A percentile compares a stretch with the other conserved stretches of the same genome.
These are phyloP conservation scores for Nyctibius grandis DNA, from an alignment of 2,797 vertebrate species.

Conservation along the genomic window DNA sequence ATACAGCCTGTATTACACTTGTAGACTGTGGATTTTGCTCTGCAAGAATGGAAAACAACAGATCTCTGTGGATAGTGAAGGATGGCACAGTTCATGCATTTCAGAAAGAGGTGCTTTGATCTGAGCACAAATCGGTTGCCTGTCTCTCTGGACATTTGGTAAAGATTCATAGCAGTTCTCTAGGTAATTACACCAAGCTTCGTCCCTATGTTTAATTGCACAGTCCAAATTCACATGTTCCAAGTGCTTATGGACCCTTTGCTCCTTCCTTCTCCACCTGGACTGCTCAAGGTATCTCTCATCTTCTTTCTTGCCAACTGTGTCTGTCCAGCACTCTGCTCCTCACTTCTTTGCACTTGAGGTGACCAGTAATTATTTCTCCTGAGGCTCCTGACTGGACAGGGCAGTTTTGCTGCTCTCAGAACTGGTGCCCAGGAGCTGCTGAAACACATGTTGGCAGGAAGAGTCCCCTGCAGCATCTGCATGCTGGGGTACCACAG, in stretches of 20 bases:
- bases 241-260: fast-evolving
- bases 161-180: neutral
- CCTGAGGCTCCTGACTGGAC: neutral
- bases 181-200: neutral
- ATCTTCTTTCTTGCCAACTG: neutral
- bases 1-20: neutral
- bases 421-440: neutral
- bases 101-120: neutral
- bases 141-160: neutral
- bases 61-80: neutral
- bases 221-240: neutral
- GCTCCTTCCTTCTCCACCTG: neutral
- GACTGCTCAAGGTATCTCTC: neutral
- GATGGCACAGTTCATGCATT: neutral
- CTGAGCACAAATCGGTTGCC: neutral
- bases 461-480: neutral
- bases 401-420: neutral
- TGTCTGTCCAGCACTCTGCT: neutral
- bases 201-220: neutral
- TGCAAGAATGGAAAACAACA: neutral
- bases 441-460: neutral
- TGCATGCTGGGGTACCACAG: neutral
- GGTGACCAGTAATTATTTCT: neutral
- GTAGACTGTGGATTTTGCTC: neutral
- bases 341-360: neutral